Base-by-base conservation (phyloP, 1,140 invertebrate genomes). In the Venturia canescens region DNA sequence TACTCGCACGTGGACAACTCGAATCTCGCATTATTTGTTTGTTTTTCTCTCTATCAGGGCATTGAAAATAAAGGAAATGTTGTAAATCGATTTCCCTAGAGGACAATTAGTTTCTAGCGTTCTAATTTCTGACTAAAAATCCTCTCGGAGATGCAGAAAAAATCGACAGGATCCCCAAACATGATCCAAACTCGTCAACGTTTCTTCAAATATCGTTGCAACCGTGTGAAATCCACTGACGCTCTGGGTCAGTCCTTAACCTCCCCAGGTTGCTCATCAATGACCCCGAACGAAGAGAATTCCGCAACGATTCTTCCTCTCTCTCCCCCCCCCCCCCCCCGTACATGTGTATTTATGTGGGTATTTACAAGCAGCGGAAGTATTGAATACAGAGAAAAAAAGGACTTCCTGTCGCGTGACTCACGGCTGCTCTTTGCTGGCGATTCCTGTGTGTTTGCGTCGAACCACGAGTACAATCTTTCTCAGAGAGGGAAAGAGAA, bases 371-470 rank as follows among this genome's bases (percentile, higher is more conserved):
- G 80, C 86, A 86, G 86, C 86, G 88, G 86, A 84, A 75, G 79
- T 69, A 75, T 70, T 53, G 6, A 13, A 18, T 63, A 34, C 53
- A 29, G 72, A 31, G 84, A 66, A 85, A 87, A 88, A 88, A 87
- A 85, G 84, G 82, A 87, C 84, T 88, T 90, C 89, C 88, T 88
- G 81, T 85, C 83, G 82, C 84, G 84, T 90, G 89, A 89, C 79
- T 90, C 88, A 90, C 85, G 84, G 82, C 27, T 76, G 50, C 72
- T 63, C 72, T 60, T 18, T 27, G 72, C 72, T 4, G 29, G 72
- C n/a, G 72, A 76, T 76, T 60, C 50, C 63, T 34, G 53, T 31
- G 66, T 69, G 79, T 76, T n/a, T n/a, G n/a, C n/a, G 71, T 29
- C 77, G 74, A 31, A 74, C 78, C 82, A 78, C 80, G 50, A 74